phyloP scores from a whole-genome alignment of 2,888 invertebrate species.

The Entomobrya multifasciata region DNA sequence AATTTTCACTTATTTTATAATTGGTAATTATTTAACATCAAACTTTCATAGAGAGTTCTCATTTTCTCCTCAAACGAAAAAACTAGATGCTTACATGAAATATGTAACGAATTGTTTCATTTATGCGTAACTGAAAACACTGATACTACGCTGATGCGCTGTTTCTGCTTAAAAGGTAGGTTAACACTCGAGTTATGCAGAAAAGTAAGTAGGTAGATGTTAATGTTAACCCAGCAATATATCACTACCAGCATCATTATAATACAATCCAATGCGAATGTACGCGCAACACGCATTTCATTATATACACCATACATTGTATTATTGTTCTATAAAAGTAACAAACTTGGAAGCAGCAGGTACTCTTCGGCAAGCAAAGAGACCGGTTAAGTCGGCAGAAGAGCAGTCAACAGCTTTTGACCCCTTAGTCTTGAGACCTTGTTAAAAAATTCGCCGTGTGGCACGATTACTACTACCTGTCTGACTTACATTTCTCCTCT shows the following conservation, averaged over 20 bases:
- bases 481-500: constrained; percentile 66
- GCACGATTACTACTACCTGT: constrained; percentile 68
- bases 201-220: constrained; percentile 6
- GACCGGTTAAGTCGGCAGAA: constrained; percentile 62
- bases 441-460: constrained; percentile 68
- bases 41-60: no score
- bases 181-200: not conserved
- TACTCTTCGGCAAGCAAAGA: constrained; percentile 42
- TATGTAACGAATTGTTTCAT: not conserved
- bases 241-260: not conserved
- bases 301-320: constrained; percentile 1
- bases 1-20: no score
- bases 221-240: not conserved
- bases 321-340: constrained; percentile 44
- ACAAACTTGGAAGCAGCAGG: constrained; percentile 52
- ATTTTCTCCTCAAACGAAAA: no score
- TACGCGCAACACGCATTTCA: not conserved
- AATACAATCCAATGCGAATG: no score
- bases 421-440: constrained; percentile 73
- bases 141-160: not conserved
- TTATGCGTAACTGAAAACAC: constrained; percentile 18
- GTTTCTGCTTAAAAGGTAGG: constrained; percentile 7
- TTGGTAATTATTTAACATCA: no score
- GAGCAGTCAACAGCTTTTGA: constrained; percentile 71
- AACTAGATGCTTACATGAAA: constrained; percentile 25